Base-by-base conservation (phyloP, 2,797 vertebrate species). In the Spatula clypeata region DNA sequence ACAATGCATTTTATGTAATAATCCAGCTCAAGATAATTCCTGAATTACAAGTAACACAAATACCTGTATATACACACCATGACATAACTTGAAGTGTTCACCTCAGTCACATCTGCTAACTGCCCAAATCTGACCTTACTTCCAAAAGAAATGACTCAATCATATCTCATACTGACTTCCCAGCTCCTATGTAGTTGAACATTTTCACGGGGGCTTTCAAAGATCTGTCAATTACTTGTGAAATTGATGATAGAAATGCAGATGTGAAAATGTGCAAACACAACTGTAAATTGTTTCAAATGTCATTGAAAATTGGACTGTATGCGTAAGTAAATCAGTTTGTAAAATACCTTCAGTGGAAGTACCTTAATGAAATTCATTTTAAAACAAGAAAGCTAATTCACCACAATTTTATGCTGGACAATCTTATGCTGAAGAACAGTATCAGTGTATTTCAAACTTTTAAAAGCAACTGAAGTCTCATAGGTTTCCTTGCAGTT, bases 331-430 rank as follows among this genome's bases (percentile, higher is more conserved):
- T 94, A 88, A 94, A 93, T 55, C 86, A 53, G 49, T 38, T 64
- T 94, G 85, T 86, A 91, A 91, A 97, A 92, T 85, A 88, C 66
- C 55, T 94, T 96, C 69, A 90, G 89, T 84, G 88, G 75, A 96
- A 79, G 69, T 93, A 94, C 53, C 27, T 92, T 88, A 90, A 77
- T 91, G 66, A 91, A 76, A 75, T 42, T 64, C 24, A 38, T 73
- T 97, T 92, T 93, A 91, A 95, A 86, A 66, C 45, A 96, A 94
- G 72, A 34, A 90, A 94, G 45, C 38, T 93, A 80, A 82, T 92
- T 91, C 96, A 94, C n/a, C 72, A 89, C 62, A 92, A 86, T 75
- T 97, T 96, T 96, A 55, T 95, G 92, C 84, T 95, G 69, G 91
- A 94, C 62, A 92, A 87, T 75, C 97, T 96, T 96, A 55, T 95